phyloP scores from a whole-genome alignment of 2,888 invertebrate genomes.

The Patella depressa region DNA sequence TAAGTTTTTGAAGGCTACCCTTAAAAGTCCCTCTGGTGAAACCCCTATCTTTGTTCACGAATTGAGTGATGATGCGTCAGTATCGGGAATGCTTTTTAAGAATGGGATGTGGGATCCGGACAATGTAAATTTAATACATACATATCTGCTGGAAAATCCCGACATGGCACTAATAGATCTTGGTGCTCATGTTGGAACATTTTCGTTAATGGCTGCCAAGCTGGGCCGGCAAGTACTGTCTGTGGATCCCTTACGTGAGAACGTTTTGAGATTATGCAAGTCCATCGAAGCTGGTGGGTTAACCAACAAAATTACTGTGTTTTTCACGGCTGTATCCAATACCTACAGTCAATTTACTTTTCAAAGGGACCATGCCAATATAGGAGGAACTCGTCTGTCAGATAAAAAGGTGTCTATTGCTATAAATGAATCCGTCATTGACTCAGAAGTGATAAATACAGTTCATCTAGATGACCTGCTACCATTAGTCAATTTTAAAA shows the following conservation, averaged over 20 bases:
- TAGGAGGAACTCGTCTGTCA: background rate
- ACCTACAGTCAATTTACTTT: background rate
- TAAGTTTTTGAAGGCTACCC: background rate
- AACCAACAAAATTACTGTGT: background rate
- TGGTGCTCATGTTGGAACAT: background rate
- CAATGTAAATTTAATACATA: background rate
- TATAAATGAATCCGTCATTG: background rate
- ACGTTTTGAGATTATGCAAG: background rate
- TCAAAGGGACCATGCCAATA: background rate
- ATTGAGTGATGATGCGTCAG: background rate
- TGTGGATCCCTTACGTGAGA: background rate
- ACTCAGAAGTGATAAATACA: background rate
- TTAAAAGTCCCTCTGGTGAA: background rate
- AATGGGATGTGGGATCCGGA: background rate
- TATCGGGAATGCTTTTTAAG: background rate
- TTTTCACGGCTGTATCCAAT: background rate
- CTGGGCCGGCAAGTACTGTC: background rate
- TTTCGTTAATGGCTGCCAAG: background rate
- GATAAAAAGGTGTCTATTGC: background rate
- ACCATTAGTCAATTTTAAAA: background rate
- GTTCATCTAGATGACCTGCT: background rate
- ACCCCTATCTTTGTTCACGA: slow-evolving; percentile 1
- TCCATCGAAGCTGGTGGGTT: background rate
- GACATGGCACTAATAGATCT: background rate
- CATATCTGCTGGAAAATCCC: background rate